phyloP scores from a whole-genome alignment of 2,113 vertebrate genomes.

The Toxotes jaculatrix region DNA sequence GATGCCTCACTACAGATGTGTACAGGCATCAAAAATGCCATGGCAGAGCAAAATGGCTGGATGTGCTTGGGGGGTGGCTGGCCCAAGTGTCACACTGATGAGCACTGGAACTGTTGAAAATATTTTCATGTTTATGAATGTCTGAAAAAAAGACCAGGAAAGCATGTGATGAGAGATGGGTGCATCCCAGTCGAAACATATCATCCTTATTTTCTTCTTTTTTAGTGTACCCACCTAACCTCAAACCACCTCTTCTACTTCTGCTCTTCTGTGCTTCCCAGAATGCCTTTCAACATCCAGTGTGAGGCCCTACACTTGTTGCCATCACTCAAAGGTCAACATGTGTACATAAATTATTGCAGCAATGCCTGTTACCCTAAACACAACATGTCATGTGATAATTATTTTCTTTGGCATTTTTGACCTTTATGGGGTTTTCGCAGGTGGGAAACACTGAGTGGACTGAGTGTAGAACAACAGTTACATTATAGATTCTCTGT shows the following conservation, averaged over 20 bases:
- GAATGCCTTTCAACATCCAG: conserved; percentile 27
- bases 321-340: conserved; percentile 18
- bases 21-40: conserved; percentile 29
- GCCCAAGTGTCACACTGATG: conserved; percentile 47
- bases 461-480: neutral
- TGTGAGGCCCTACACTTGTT: neutral
- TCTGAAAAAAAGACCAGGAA: neutral
- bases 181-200: conserved; percentile 3
- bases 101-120: conserved; percentile 21
- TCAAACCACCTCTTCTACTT: conserved; percentile 34
- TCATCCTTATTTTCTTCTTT: neutral
- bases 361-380: neutral
- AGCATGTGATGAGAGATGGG: conserved; percentile 27
- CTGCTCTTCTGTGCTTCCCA: conserved; percentile 31
- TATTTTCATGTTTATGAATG: conserved; percentile 35
- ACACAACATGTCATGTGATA: neutral
- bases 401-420: neutral
- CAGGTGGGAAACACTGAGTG: neutral
- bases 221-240: conserved; percentile 17
- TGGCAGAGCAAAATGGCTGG: conserved; percentile 25
- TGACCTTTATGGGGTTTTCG: neutral
- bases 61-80: conserved; percentile 11
- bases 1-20: conserved; percentile 4
- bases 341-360: neutral
- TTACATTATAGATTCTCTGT: neutral